phyloP scores from a whole-genome alignment of 1,140 invertebrate genomes.

The Drosophila pseudoananassae region DNA sequence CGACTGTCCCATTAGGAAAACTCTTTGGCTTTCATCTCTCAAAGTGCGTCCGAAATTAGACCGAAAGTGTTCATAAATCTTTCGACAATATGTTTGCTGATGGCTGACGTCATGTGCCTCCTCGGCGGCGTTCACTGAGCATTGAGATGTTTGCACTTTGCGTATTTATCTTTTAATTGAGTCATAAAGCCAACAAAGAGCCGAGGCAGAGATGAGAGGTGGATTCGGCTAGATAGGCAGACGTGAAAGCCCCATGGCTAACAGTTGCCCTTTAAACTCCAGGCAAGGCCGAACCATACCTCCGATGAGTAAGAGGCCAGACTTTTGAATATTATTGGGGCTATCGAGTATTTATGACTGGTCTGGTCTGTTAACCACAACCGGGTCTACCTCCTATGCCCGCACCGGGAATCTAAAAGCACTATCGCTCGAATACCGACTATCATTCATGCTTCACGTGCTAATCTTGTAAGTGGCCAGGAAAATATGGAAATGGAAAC shows the following conservation, averaged over 20 bases:
- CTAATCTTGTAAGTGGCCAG: conserved; percentile 49
- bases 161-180: conserved; percentile 76
- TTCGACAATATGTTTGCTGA: conserved; percentile 49
- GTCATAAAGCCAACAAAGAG: conserved; percentile 57
- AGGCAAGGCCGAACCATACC: neutral
- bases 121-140: conserved; percentile 43
- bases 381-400: no score
- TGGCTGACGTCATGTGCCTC: conserved; percentile 42
- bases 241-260: no score
- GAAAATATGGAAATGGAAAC: conserved; percentile 55
- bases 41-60: conserved; percentile 23
- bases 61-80: conserved; percentile 55
- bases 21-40: conserved; percentile 49
- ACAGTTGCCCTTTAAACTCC: no score
- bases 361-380: no score
- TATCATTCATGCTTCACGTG: conserved; percentile 69
- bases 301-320: no score
- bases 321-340: no score
- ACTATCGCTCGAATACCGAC: conserved; percentile 32
- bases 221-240: conserved; percentile 13
- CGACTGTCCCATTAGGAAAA: conserved; percentile 35
- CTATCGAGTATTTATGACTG: no score
- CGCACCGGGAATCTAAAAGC: neutral
- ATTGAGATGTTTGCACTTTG: conserved; percentile 54
- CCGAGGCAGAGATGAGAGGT: conserved; percentile 50